Percentiles rank a stretch among this genome's conserved stretches.
These are phyloP conservation scores for Discoglossus pictus DNA, from an alignment of 2,797 vertebrate species.

Conservation along the genomic window DNA sequence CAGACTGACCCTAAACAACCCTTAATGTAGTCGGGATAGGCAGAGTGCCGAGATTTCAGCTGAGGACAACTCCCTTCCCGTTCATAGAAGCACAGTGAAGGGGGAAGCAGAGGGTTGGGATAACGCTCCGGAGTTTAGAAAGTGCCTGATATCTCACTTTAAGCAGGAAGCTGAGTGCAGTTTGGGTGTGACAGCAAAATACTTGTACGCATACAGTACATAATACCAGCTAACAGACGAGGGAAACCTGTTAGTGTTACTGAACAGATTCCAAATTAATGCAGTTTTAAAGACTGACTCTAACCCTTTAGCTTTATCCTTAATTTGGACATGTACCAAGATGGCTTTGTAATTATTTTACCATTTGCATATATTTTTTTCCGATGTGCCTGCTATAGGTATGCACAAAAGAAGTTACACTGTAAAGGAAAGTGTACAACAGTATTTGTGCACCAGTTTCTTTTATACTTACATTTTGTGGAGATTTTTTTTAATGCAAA, in stretches of 20 bases:
- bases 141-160: conserved; percentile 41
- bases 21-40: conserved; percentile 39
- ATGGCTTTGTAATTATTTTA: too few species aligned
- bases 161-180: conserved; percentile 38
- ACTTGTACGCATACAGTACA: conserved; percentile 33
- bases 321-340: too few species aligned
- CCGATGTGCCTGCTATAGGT: too few species aligned
- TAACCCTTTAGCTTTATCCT: too few species aligned
- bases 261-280: neutral
- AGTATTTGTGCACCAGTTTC: too few species aligned
- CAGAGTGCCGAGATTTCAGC: conserved; percentile 43
- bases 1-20: conserved; percentile 49
- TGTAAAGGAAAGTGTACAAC: too few species aligned
- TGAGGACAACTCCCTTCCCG: conserved; percentile 50
- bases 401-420: too few species aligned
- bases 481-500: too few species aligned
- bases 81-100: conserved; percentile 35
- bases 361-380: too few species aligned
- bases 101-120: conserved; percentile 34
- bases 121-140: conserved; percentile 7
- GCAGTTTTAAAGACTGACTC: neutral
- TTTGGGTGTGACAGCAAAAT: conserved; percentile 47
- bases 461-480: too few species aligned
- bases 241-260: conserved; percentile 2
- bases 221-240: conserved; percentile 23